These are phyloP conservation scores for Dolichopus griseipennis DNA, from an alignment of 2,888 invertebrate genomes.

Conservation along the genomic window DNA sequence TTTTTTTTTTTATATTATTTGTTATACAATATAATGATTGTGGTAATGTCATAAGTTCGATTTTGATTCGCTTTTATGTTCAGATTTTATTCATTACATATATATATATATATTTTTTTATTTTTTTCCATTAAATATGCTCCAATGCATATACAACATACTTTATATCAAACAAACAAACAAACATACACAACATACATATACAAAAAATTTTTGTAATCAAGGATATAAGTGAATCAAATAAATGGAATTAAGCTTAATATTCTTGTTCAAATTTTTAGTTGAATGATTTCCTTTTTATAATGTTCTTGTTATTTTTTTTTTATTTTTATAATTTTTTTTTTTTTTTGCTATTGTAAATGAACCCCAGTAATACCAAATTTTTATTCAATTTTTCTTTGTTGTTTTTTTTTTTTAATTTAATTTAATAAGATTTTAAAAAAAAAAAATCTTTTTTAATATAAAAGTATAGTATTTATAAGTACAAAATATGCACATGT, in stretches of 20 bases:
- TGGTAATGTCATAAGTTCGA: slow-evolving; percentile 6
- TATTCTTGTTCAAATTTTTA: neutral
- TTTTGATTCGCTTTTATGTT: neutral
- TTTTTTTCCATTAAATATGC: too few relatives aligned
- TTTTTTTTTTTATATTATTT: neutral
- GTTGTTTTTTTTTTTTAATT: too few relatives aligned
- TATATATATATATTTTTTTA: too few relatives aligned
- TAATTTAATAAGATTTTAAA: too few relatives aligned
- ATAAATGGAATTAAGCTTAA: neutral
- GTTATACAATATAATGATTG: neutral
- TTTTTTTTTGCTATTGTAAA: neutral
- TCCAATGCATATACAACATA: too few relatives aligned
- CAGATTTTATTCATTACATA: neutral
- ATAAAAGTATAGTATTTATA: too few relatives aligned
- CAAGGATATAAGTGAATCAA: neutral
- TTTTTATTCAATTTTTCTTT: too few relatives aligned
- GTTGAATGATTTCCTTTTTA: neutral
- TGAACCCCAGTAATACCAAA: neutral
- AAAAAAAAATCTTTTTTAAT: too few relatives aligned
- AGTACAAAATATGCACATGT: too few relatives aligned
- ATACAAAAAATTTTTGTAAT: neutral
- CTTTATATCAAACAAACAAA: too few relatives aligned
- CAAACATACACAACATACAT: neutral
- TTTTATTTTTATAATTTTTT: neutral
- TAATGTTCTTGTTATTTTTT: neutral